Percentiles rank a stretch among this genome's conserved stretches.
Evolutionary conservation across 2,113 vertebrate species (phyloP).

Genomic region (Poecile atricapillus): DNA sequence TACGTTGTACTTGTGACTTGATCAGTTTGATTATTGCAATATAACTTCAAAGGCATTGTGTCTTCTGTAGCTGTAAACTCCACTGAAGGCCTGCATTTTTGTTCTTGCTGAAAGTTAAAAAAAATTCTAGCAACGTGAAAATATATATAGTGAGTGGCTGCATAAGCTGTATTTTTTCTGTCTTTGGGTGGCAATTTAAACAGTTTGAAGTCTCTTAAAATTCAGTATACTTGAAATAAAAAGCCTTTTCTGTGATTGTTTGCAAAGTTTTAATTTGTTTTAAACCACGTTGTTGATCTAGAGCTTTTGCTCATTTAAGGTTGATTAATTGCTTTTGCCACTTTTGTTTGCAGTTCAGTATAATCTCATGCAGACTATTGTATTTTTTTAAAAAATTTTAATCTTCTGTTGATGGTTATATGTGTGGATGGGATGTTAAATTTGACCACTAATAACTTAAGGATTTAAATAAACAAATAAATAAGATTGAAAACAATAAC

Average conservation of each 20-base stretch:
- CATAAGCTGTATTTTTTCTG: neutral
- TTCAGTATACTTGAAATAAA: neutral
- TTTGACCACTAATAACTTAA: neutral
- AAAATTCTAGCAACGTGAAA: neutral
- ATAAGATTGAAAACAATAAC: conserved; percentile 34
- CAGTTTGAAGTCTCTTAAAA: conserved; percentile 22
- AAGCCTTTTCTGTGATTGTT: neutral
- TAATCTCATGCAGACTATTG: conserved; percentile 17
- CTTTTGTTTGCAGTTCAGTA: conserved; percentile 36
- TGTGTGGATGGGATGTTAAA: conserved; percentile 17
- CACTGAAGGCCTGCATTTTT: neutral
- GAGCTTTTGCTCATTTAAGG: neutral
- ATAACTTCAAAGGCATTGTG: neutral
- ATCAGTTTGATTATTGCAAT: neutral
- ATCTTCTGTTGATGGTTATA: neutral
- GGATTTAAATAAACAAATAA: conserved; percentile 44
- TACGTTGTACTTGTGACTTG: neutral
- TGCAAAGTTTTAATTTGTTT: conserved; percentile 20
- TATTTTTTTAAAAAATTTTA: neutral
- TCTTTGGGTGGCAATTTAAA: conserved; percentile 1
- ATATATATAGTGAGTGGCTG: neutral
- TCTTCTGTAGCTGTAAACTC: neutral
- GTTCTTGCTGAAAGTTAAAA: neutral
- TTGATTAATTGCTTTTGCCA: conserved; percentile 51
- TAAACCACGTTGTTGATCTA: conserved; percentile 39